A percentile compares a stretch with the other conserved stretches of the same genome.
Conservation (phyloP, 2,888 invertebrate species). For the Invenusta paracnida region DNA sequence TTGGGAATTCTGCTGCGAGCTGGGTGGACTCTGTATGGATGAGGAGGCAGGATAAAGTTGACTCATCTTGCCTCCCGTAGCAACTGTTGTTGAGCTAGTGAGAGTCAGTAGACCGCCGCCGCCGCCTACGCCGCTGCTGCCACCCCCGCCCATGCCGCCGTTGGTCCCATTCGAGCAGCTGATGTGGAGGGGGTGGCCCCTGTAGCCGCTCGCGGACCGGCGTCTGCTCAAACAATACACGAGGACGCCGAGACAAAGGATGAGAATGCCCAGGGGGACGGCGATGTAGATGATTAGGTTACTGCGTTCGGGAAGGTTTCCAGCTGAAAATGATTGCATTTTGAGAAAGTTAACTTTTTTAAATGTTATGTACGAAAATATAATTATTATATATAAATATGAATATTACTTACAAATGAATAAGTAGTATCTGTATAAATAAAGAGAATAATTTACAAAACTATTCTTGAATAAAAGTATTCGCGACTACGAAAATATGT, state of each 20-base stretch:
- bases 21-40: not conserved
- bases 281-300: slow-evolving; percentile 9
- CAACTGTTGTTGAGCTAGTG: not conserved
- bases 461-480: no score
- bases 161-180: not conserved
- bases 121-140: no score
- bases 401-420: no score
- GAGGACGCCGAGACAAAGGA: not conserved
- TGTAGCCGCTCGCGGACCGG: not conserved
- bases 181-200: not conserved
- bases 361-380: no score
- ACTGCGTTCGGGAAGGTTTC: not conserved
- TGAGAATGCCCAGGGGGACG: not conserved
- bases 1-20: not conserved
- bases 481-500: no score
- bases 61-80: not conserved
- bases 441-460: no score
- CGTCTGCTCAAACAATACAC: not conserved
- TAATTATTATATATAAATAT: no score
- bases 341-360: no score
- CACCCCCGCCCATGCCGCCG: no score
- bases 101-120: not conserved
- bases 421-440: no score
- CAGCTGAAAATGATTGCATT: no score
- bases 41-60: not conserved